Evolutionary conservation across 2,888 invertebrate species (phyloP), one percentile per base, ranked within the genome.

Genomic region (Rhagium mordax): DNA sequence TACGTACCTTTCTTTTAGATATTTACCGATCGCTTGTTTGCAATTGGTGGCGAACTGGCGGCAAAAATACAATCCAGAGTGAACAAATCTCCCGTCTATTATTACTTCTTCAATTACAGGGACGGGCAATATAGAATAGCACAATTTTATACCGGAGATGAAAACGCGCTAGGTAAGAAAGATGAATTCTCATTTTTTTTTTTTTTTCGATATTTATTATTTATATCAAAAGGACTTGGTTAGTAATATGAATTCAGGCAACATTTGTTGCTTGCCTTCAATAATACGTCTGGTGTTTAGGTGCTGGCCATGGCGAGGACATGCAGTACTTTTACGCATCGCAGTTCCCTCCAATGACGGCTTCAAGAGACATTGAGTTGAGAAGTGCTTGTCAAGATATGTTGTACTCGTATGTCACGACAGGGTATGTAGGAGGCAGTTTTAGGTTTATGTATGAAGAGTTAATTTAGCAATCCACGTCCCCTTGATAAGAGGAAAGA

Each of bases 1-100:
- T 1, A 10, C 2, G 1, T 92, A 80, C 93, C 93, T 59, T 47
- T 61, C 57, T 78, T 79, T 62, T 85, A 92, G 88, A 90, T 93
- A 78, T 89, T 92, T 3, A 89, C 92, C 0, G 94, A 94, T 84
- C 87, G 93, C 91, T 82, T 89, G 89, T 55, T 93, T 90, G 83
- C 80, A n/a, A 53, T 79, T 7, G 82, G 80, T 64, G 71, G 78
- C 5, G 83, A 83, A 72, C 72, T 72, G 65, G 78, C 84, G 1
- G 60, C 81, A n/a, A 78, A 79, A 65, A 13, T 81, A 24, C 84
- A 85, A 48, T 71, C 82, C 5, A 69, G 77, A 49, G 79, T 74
- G 16, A 78, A 79, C 1, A 80, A 75, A 55, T 81, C 82, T 4
- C 79, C 81, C 13, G 79, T 81, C n/a, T 82, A 81, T 57, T 62